These are phyloP conservation scores for Tolmerus cingulatus DNA, from an alignment of 2,888 invertebrate species.

Conservation along the genomic window DNA sequence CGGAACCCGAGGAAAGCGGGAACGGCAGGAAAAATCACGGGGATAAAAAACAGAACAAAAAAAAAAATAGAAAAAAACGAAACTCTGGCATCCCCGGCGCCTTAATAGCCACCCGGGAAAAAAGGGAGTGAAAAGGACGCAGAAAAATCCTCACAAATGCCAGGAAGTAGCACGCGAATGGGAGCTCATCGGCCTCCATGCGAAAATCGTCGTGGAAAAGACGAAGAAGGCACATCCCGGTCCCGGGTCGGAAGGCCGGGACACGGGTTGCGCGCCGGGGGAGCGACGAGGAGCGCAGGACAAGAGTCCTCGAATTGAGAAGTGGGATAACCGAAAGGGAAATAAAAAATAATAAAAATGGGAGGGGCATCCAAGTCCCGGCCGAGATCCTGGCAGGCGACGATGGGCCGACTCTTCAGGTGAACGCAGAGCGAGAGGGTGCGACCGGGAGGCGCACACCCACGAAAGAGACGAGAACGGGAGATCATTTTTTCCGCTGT, in stretches of 20 bases:
- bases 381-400: not conserved
- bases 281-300: conserved; percentile 28
- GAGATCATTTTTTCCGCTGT: conserved; percentile 44
- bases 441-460: not conserved
- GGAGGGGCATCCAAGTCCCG: conserved; percentile 44
- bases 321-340: conserved; percentile 27
- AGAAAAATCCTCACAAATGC: conserved; percentile 13
- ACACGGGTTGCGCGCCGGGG: not conserved
- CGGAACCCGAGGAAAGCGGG: not conserved
- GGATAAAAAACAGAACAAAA: conserved; percentile 9
- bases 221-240: not conserved
- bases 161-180: not conserved
- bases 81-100: conserved; percentile 33
- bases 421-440: not conserved
- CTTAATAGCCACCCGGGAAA: not conserved
- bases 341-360: conserved; percentile 44
- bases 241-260: not conserved
- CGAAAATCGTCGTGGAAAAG: not conserved
- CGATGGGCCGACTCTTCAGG: conserved; percentile 24
- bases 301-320: conserved; percentile 19
- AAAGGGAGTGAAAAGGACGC: conserved; percentile 18
- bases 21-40: not conserved
- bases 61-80: conserved; percentile 5
- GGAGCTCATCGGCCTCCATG: not conserved
- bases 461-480: conserved; percentile 2